These are phyloP conservation scores for Lynx canadensis DNA, from an alignment of 2,113 vertebrate species.

Conservation along the genomic window DNA sequence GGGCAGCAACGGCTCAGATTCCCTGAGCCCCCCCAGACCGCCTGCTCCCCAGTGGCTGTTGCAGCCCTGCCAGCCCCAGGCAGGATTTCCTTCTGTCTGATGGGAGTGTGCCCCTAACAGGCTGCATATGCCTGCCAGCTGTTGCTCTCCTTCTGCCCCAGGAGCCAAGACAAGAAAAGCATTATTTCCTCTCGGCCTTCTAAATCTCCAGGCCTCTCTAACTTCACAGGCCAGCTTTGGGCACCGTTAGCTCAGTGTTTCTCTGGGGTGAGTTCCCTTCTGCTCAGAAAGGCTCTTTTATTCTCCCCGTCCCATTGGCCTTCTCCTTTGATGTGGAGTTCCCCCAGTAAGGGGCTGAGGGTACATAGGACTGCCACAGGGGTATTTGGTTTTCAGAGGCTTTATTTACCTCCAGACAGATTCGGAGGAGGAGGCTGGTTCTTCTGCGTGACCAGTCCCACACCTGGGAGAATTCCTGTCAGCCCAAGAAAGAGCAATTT, in stretches of 20 bases:
- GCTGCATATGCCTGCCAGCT: conserved; percentile 88
- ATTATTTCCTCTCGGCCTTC: conserved; percentile 85
- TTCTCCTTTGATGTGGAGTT: background rate
- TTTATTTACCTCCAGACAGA: background rate
- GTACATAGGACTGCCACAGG: background rate
- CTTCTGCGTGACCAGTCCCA: background rate
- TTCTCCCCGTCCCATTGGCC: background rate
- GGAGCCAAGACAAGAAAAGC: conserved; percentile 85
- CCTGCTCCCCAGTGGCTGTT: conserved; percentile 83
- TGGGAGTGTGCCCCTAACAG: conserved; percentile 85
- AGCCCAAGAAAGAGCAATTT: background rate
- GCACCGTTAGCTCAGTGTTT: conserved; percentile 38
- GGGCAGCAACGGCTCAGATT: conserved; percentile 78
- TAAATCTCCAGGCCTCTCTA: conserved; percentile 81
- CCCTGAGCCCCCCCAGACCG: conserved; percentile 83
- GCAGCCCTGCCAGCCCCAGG: conserved; percentile 80
- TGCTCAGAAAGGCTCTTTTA: conserved; percentile 78
- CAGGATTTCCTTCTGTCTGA: conserved; percentile 91
- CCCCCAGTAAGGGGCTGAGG: background rate
- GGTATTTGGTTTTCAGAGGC: background rate
- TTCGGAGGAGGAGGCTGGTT: background rate
- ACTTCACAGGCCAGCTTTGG: conserved; percentile 78
- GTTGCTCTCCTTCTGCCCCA: conserved; percentile 79
- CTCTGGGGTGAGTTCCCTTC: conserved; percentile 67
- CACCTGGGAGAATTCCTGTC: background rate